Evolutionary conservation across 2,113 vertebrate species (phyloP).

Genomic region (Rallus limicola): DNA sequence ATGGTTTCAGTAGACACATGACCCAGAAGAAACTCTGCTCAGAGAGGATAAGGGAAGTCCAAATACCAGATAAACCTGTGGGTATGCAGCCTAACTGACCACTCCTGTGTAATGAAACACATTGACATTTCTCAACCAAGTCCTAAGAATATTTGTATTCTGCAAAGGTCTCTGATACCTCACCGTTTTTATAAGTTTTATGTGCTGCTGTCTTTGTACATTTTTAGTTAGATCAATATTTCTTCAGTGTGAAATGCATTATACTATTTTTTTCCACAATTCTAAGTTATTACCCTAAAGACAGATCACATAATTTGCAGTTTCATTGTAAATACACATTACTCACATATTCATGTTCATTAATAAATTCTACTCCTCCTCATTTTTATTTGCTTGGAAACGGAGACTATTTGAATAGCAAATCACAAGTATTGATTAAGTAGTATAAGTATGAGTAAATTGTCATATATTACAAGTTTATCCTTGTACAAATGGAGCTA

Average conservation of each 20-base stretch:
- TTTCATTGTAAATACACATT: not conserved
- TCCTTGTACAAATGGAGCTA: not conserved
- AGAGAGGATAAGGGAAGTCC: not conserved
- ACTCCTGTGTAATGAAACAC: not conserved
- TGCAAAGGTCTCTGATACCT: not conserved
- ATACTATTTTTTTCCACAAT: not conserved
- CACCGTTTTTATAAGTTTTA: not conserved
- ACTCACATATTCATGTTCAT: not conserved
- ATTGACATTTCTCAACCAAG: not conserved
- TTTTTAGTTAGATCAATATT: not conserved
- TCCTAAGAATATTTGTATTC: not conserved
- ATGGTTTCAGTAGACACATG: accelerated
- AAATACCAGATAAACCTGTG: not conserved
- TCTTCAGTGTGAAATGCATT: not conserved
- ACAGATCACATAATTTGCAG: not conserved
- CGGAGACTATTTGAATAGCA: not conserved
- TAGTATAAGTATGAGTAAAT: not conserved
- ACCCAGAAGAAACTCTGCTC: not conserved
- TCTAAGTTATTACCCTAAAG: not conserved
- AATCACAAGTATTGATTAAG: not conserved
- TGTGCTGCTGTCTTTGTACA: not conserved
- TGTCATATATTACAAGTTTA: not conserved
- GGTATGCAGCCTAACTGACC: not conserved
- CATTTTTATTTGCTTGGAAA: not conserved
- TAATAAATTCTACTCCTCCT: not conserved